Evolutionary conservation across 1,140 invertebrate species (phyloP), one percentile per base, ranked within the genome.

Genomic region (Calycopis cecrops): DNA sequence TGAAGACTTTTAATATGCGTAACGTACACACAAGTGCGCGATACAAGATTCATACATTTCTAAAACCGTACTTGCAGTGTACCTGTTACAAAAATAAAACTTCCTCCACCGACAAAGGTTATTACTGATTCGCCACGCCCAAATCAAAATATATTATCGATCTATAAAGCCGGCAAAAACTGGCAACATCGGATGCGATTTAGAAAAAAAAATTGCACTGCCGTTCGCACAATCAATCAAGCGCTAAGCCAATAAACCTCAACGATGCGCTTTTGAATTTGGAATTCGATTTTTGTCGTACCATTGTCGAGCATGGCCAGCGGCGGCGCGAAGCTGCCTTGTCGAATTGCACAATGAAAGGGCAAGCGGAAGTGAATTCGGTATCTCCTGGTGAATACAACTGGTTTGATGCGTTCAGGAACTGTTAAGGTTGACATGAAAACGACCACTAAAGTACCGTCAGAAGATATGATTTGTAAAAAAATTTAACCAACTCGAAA

Each of bases 231-330:
- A 85, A 87, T 87, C 84, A 83, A 87, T 87, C 84, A 85, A 81
- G 74, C 80, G 76, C 82, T 87, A 85, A 87, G 82, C 84, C 84
- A 87, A 87, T 87, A 87, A 87, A 87, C 84, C 84, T 87, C 84
- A 87, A 82, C 81, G 84, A 85, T 87, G 81, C 73, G 74, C 81
- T 85, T 87, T 85, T 87, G 74, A 84, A 84, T 80, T 68, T 65
- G 51, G 73, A 79, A 86, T 85, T 74, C 71, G 79, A 85, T 79
- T 81, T 84, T 82, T 82, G 76, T 74, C 68, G 72, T 65, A 59
- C 71, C 59, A 79, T 85, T 85, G 79, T 83, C 63, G 71, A 44
- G 54, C 12, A 73, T 79, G 76, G 80, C 80, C 79, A 68, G 73
- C 79, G 79, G 79, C 78, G 70, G 67, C 68, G 77, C 68, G 79